Base-by-base conservation (phyloP, 1,140 invertebrate genomes). In the Drosophila watanabei region DNA sequence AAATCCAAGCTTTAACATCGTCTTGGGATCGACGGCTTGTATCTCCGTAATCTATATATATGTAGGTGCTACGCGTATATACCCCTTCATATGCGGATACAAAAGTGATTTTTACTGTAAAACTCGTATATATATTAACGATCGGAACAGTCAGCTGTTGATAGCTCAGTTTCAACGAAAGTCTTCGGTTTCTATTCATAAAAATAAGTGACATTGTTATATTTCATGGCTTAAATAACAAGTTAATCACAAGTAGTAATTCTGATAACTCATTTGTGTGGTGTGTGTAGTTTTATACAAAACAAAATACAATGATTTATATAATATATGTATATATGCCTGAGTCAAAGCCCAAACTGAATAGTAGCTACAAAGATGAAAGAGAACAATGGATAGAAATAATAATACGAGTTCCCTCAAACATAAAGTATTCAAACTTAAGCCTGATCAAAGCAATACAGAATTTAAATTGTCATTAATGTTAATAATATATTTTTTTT, bases 41-140 rank as follows among this genome's bases (percentile, higher is more conserved):
- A 51, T 11, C 49, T 57, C 10, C 3, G 11, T 4, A 56, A 46
- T 32, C 49, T 52, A 43, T 56, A 60, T 56, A 60, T 33, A 60
- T 6, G 37, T 49, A 75, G 18, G 48, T 33, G 37, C 3, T 16
- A 7, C 8, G 11, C 30, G 8, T 72, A 33, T 41, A 60, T 71
- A 71, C 14, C 8, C 18, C 11, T 32, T 18, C 13, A 11, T 41
- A 41, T 4, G 24, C 32, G 48, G 35, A 56, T 73, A 68, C 24
- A 68, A 41, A 68, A 33, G 32, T 68, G 72, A 54, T 60, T 37
- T 6, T 39, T n/a, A 9, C 8, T 54, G 33, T 13, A 33, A 33
- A 14, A 52, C 10, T n/a, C 13, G 13, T 24, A 48, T n/a, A 30
- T 43, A 52, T 43, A 45, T 7, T 49, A 56, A 11, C 33, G 14